phyloP scores from a whole-genome alignment of 2,113 vertebrate species.

The Sylvietta virens region DNA sequence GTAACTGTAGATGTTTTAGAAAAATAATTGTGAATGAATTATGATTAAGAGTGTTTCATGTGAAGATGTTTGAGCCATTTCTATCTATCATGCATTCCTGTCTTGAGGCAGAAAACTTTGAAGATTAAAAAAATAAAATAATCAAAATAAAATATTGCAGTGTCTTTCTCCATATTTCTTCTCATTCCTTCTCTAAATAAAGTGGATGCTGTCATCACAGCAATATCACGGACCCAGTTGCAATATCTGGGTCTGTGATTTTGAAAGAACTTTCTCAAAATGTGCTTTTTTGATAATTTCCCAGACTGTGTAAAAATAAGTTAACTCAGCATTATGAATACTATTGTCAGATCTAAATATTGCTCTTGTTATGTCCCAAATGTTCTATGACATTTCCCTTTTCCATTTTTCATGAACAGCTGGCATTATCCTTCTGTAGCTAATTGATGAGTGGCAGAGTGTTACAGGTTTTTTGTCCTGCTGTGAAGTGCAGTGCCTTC shows the following conservation, averaged over 20 bases:
- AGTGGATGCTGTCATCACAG: background rate
- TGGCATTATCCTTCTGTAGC: background rate
- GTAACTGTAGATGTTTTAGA: slow-evolving; percentile 77
- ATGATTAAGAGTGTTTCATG: slow-evolving; percentile 83
- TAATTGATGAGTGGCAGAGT: background rate
- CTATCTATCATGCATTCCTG: slow-evolving; percentile 97
- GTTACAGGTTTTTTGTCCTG: background rate
- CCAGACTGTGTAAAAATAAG: background rate
- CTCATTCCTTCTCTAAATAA: background rate
- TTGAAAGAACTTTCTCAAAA: background rate
- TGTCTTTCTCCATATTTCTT: background rate
- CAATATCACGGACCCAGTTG: no score
- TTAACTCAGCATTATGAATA: background rate
- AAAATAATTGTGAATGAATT: slow-evolving; percentile 81
- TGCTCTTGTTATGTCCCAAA: background rate
- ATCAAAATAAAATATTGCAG: slow-evolving; percentile 70
- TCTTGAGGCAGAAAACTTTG: slow-evolving; percentile 89
- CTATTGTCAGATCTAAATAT: background rate
- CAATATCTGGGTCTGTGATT: background rate
- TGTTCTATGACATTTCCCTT: background rate
- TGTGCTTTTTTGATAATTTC: background rate
- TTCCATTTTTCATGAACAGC: background rate
- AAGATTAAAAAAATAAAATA: slow-evolving; percentile 83
- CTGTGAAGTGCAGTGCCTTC: background rate
- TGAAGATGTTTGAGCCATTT: slow-evolving; percentile 97